A percentile compares a stretch with the other conserved stretches of the same genome.
Conservation (phyloP, 1,140 invertebrate genomes). For the Listronotus oregonensis region DNA sequence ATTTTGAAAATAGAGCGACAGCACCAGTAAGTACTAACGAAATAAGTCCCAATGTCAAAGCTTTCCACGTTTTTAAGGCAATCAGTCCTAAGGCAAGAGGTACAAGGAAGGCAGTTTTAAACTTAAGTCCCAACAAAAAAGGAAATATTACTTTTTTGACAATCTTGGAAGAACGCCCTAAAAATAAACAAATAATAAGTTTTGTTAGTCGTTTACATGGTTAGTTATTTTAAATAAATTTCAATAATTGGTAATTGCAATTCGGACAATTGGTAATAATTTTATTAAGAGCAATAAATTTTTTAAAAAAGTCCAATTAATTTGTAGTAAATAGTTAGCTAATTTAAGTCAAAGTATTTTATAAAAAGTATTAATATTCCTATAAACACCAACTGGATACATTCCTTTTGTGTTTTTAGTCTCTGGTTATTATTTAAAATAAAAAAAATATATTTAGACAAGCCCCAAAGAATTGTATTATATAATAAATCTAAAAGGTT, state of each 20-base stretch:
- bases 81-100: slow-evolving; percentile 79
- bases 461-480: no score
- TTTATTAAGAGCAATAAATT: no score
- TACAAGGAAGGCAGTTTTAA: slow-evolving; percentile 80
- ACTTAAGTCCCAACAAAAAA: slow-evolving; percentile 82
- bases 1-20: slow-evolving; percentile 77
- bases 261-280: neutral
- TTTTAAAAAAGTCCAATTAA: no score
- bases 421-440: no score
- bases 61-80: slow-evolving; percentile 86
- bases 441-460: no score
- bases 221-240: neutral
- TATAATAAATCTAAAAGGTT: no score
- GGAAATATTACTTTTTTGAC: slow-evolving; percentile 83
- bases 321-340: no score
- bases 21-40: slow-evolving; percentile 80
- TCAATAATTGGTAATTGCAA: slow-evolving; percentile 1
- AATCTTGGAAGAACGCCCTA: slow-evolving; percentile 64
- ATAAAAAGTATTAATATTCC: no score
- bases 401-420: no score
- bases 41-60: slow-evolving; percentile 81
- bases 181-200: slow-evolving; percentile 14
- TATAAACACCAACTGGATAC: no score
- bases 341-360: no score
- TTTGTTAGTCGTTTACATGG: neutral